phyloP scores from a whole-genome alignment of 2,113 vertebrate species.

The Poecilia latipinna region DNA sequence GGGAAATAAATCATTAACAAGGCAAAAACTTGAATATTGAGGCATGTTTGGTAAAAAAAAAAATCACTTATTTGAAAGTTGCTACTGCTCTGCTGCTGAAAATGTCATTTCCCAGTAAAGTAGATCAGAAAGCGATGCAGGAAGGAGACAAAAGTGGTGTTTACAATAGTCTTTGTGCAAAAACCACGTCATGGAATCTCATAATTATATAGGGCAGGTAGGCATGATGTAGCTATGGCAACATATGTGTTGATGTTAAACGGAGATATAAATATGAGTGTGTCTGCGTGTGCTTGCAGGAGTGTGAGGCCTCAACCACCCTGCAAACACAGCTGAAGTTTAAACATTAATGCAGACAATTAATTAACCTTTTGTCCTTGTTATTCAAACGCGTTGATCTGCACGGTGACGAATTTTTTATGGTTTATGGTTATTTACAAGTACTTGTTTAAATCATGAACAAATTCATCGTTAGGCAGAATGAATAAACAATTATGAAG shows the following conservation, averaged over 20 bases:
- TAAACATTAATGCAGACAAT: conserved; percentile 57
- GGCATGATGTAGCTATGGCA: conserved; percentile 71
- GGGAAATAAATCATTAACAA: neutral
- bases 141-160: conserved; percentile 14
- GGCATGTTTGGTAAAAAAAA: neutral
- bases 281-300: conserved; percentile 22
- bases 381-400: conserved; percentile 7
- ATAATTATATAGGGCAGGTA: conserved; percentile 66
- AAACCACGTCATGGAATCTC: conserved; percentile 51
- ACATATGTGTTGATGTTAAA: conserved; percentile 45
- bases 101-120: neutral
- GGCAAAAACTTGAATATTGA: neutral
- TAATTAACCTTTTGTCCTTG: conserved; percentile 58
- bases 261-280: conserved; percentile 16
- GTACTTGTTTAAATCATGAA: neutral
- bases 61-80: neutral
- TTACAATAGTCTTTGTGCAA: conserved; percentile 39
- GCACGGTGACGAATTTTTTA: conserved; percentile 3
- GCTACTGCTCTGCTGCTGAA: fast-evolving
- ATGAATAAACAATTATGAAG: neutral
- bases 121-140: neutral
- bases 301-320: conserved; percentile 30
- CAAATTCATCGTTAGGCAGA: neutral
- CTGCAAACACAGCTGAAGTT: conserved; percentile 38
- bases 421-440: neutral